Conservation (phyloP, 2,888 invertebrate species). For the Oeneis ivallda region DNA sequence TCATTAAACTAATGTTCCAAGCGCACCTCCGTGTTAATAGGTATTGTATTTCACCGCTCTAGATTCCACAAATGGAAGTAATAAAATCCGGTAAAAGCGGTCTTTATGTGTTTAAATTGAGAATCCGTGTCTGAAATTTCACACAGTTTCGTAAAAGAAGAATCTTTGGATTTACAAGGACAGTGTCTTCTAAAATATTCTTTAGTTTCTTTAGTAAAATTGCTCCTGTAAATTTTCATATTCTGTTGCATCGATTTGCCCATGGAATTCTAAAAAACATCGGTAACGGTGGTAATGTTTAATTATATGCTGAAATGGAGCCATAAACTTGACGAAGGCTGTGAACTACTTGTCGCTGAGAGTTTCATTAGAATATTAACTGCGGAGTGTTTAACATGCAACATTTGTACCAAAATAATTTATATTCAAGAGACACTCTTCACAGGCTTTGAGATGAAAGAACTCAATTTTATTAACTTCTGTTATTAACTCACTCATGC, state of each 20-base stretch:
- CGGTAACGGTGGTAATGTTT: background rate
- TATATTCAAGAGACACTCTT: constrained; percentile 2
- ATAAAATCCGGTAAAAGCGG: constrained; percentile 24
- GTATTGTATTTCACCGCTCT: constrained; percentile 23
- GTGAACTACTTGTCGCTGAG: background rate
- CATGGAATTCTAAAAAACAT: background rate
- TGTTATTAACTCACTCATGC: background rate
- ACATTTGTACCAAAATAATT: constrained; percentile 7
- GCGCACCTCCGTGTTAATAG: constrained; percentile 22
- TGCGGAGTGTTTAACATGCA: constrained; percentile 12
- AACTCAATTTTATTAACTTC: background rate
- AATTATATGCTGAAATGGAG: background rate
- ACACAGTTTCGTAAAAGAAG: background rate
- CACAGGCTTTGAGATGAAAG: background rate
- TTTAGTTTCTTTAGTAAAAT: background rate
- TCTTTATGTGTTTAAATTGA: constrained; percentile 13
- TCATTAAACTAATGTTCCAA: constrained; percentile 22
- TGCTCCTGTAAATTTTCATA: no score
- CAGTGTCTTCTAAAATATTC: background rate
- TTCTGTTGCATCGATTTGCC: no score
- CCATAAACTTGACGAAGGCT: background rate
- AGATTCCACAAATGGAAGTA: constrained; percentile 22
- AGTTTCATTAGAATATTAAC: constrained; percentile 13
- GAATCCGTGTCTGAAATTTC: constrained; percentile 12
- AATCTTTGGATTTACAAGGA: no score